Evolutionary conservation across 2,888 invertebrate species (phyloP).

Genomic region (Sturmia bella): DNA sequence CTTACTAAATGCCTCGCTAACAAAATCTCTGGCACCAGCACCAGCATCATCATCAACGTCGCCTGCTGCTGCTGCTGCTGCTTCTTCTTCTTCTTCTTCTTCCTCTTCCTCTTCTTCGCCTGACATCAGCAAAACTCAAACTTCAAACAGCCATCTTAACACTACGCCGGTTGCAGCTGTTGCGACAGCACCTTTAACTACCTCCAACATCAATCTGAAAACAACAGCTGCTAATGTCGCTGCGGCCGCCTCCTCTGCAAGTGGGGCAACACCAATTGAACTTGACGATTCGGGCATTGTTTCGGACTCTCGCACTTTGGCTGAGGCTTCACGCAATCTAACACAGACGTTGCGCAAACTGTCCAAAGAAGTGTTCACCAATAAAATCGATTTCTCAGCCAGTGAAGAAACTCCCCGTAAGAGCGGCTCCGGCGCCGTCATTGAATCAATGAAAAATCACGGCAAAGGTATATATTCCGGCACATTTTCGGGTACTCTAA

Average conservation of each 20-base stretch:
- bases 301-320: conserved; percentile 88
- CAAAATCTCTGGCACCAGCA: conserved; percentile 48
- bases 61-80: background rate
- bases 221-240: conserved; percentile 45
- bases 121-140: conserved; percentile 28
- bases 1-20: conserved; percentile 33
- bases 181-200: conserved; percentile 29
- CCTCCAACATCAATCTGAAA: conserved; percentile 18
- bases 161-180: conserved; percentile 30
- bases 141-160: conserved; percentile 56
- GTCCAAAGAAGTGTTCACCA: conserved; percentile 93
- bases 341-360: conserved; percentile 95
- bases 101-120: conserved; percentile 19
- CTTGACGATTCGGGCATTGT: conserved; percentile 80
- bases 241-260: conserved; percentile 40
- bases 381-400: conserved; percentile 83
- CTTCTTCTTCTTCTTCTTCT: conserved; percentile 9
- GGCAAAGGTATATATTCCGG: conserved; percentile 98
- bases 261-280: conserved; percentile 67
- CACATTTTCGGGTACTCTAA: conserved; percentile 96
- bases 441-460: conserved; percentile 95
- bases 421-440: conserved; percentile 88
- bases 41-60: conserved; percentile 29
- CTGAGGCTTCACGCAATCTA: conserved; percentile 94
- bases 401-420: conserved; percentile 83